Evolutionary conservation across 2,888 invertebrate species (phyloP), one percentile per base, ranked within the genome.

Genomic region (Iphiclides podalirius): DNA sequence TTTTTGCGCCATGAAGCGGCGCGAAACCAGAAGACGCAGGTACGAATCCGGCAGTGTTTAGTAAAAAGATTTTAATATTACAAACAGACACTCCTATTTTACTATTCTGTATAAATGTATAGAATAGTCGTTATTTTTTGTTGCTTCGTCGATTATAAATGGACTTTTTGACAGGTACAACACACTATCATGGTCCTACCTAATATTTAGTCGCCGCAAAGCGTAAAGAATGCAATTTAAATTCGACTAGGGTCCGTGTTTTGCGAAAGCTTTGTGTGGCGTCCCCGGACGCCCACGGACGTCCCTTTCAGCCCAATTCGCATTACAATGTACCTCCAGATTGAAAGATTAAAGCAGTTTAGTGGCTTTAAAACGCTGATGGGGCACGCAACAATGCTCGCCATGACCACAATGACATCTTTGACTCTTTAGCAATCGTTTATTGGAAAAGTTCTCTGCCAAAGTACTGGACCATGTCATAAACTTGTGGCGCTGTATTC

Each of bases 381-480:
- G 72, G 64, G 61, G 60, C 61, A 57, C 61, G 63, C 72, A 75
- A 79, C 84, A 84, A 81, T 78, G 78, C 76, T 67, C 57, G 65
- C 61, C 60, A 69, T 60, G 67, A 75, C 81, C 82, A 66, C 80
- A 72, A 59, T 63, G 72, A 72, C 79, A 73, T 71, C 70, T 69
- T 65, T 59, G 61, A 60, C 59, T 52, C 67, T 64, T 55, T 66
- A 69, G 70, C 74, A 75, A 72, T 70, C 82, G 71, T 79, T 83
- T 86, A 87, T 87, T 87, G 83, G 84, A 84, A 85, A 86, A 87
- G 77, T 86, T 86, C 71, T 61, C 61, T 64, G 70, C 70, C 62
- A 62, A 61, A 57, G 50, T 54, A 49, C 15, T 60, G 69, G 65
- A 35, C 2, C 39, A 66, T 70, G 60, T 46, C n/a, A 61, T n/a